Base-by-base conservation (phyloP, 2,888 invertebrate species). In the Noctua comes region DNA sequence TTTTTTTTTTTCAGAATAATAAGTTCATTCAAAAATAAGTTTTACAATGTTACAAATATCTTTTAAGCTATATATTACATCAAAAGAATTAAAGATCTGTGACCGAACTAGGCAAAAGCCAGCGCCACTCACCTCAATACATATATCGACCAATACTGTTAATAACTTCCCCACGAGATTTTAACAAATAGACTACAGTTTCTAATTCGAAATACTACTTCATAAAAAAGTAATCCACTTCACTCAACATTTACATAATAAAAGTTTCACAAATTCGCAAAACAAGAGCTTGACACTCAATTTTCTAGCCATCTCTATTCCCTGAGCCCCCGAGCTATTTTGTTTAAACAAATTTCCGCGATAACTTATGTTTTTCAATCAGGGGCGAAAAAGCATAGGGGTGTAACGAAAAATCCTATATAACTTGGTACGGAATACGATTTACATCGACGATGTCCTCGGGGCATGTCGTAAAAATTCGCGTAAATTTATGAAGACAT, bases 401-500 rank as follows among this genome's bases (percentile, higher is more conserved):
- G 71, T 78, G 80, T 85, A 77, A 70, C 54, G 83, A 87, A 86
- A 86, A 88, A 86, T 82, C 79, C 78, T 85, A 86, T 88, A 88
- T 86, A 88, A 87, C 88, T 88, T 89, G 76, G 80, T 79, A 78
- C 46, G 70, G 78, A 77, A 82, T 77, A 70, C 57, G 78, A 87
- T 87, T 84, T 82, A 82, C 85, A 77, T 78, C 43, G 78, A 73
- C 77, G 57, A 68, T n/a, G 80, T 79, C 77, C 57, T 79, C 77
- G 77, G 82, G 82, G 78, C 59, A 40, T 68, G 79, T 77, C 85
- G 85, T 88, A 88, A 88, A 89, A 86, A 79, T 85, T 76, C 77
- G 70, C 75, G 77, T 71, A 77, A 88, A 87, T 87, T 87, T 88
- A 87, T 84, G 82, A 86, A 88, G 87, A 87, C 85, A 73, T 81